These are phyloP conservation scores for Diadromus collaris DNA, from an alignment of 2,888 invertebrate species.

Conservation along the genomic window DNA sequence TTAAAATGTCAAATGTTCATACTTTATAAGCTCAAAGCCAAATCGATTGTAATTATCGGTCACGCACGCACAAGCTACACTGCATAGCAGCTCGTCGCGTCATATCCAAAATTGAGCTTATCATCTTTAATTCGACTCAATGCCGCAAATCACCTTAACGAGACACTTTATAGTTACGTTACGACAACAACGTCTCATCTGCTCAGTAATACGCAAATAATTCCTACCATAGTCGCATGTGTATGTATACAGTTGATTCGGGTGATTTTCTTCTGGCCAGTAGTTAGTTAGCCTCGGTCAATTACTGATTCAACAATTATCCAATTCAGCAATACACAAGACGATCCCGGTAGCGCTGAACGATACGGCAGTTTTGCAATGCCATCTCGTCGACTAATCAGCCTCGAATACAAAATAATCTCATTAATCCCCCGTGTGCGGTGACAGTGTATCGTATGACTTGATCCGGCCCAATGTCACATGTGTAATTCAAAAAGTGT, in stretches of 20 bases:
- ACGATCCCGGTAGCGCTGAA: not conserved
- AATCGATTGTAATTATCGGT: not conserved
- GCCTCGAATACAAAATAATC: slow-evolving; percentile 48
- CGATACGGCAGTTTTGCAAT: slow-evolving; percentile 30
- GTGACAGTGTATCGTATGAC: slow-evolving; percentile 6
- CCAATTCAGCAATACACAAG: slow-evolving; percentile 23
- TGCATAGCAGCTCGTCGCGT: slow-evolving; percentile 1
- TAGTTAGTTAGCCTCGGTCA: slow-evolving; percentile 23
- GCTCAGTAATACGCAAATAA: slow-evolving; percentile 21
- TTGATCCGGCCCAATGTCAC: slow-evolving; percentile 25
- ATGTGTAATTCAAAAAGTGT: slow-evolving; percentile 35
- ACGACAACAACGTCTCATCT: slow-evolving; percentile 5
- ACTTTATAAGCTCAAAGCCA: not conserved
- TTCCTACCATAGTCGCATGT: not conserved
- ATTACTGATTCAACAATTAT: slow-evolving; percentile 40
- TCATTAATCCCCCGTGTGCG: slow-evolving; percentile 34
- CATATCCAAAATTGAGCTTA: slow-evolving; percentile 20
- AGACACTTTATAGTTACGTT: slow-evolving; percentile 20
- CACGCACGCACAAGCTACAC: not conserved
- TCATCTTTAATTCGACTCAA: slow-evolving; percentile 16
- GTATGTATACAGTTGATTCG: not conserved
- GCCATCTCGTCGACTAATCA: slow-evolving; percentile 34
- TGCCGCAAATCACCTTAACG: slow-evolving; percentile 21
- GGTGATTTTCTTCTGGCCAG: not conserved
- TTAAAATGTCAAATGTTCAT: not conserved